Evolutionary conservation across 2,797 vertebrate genomes (phyloP).

Genomic region (Lophius americanus): DNA sequence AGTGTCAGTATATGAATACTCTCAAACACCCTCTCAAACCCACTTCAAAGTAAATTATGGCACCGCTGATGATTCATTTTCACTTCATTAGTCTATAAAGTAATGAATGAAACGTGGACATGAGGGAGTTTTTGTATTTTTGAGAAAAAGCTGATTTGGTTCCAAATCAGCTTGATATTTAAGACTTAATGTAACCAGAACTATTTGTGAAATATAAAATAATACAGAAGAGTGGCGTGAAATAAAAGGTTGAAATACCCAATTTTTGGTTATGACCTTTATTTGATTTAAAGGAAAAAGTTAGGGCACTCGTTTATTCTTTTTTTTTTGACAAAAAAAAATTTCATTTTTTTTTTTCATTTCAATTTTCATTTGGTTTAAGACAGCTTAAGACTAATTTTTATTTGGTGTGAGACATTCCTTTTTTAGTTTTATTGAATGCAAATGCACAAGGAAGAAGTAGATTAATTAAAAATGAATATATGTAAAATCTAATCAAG

Average conservation of each 20-base stretch:
- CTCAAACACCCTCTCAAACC: slow-evolving; percentile 37
- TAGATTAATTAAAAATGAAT: background rate
- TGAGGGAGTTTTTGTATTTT: too few relatives aligned
- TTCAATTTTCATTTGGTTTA: background rate
- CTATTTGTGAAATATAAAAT: slow-evolving; percentile 4
- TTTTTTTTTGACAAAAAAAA: background rate
- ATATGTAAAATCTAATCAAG: too few relatives aligned
- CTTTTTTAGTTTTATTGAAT: background rate
- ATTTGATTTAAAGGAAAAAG: background rate
- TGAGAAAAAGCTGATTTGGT: slow-evolving; percentile 6
- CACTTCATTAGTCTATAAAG: too few relatives aligned
- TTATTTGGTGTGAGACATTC: background rate
- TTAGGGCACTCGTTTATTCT: too few relatives aligned
- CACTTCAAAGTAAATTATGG: slow-evolving; percentile 48
- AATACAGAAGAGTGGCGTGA: background rate
- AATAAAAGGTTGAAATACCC: background rate
- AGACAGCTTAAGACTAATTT: background rate
- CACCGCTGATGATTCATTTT: slow-evolving; percentile 13
- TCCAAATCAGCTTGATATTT: slow-evolving; percentile 22
- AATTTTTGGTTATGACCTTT: background rate
- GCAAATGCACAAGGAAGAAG: background rate
- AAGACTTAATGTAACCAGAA: background rate
- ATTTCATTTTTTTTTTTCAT: background rate
- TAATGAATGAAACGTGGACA: too few relatives aligned
- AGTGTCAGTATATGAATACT: slow-evolving; percentile 49